These are phyloP conservation scores for Intellagama lesueurii DNA, from an alignment of 2,797 vertebrate species.

Conservation along the genomic window DNA sequence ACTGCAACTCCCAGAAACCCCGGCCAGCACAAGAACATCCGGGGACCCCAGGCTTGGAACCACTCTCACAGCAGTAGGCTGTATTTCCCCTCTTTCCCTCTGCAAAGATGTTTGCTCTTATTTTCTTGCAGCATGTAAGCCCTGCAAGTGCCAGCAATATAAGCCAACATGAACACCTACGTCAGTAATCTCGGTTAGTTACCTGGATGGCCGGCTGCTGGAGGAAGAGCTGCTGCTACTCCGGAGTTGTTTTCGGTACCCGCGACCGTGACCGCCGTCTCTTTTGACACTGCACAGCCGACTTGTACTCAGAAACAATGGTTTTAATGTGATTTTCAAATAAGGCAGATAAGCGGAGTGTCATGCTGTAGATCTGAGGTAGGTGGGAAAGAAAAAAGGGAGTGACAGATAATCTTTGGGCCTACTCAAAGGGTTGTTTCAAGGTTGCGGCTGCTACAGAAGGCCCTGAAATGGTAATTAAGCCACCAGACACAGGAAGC, in stretches of 20 bases:
- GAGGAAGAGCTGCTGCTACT: constrained; percentile 89
- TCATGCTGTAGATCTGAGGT: constrained; percentile 94
- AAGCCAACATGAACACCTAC: background rate
- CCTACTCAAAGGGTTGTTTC: too few species aligned
- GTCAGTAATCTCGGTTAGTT: background rate
- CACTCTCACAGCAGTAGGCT: too few species aligned
- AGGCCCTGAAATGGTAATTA: background rate
- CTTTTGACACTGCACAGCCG: constrained; percentile 89
- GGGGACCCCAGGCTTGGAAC: too few species aligned
- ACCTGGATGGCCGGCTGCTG: constrained; percentile 86
- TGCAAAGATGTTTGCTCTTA: background rate
- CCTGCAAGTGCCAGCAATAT: background rate
- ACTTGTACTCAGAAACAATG: constrained; percentile 94
- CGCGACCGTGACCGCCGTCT: constrained; percentile 85
- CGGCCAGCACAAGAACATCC: too few species aligned
- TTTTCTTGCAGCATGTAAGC: background rate
- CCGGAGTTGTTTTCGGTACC: constrained; percentile 86
- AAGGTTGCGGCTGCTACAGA: background rate
- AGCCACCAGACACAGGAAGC: background rate
- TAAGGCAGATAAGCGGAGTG: constrained; percentile 93
- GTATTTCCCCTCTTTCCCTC: background rate
- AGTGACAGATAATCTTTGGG: too few species aligned
- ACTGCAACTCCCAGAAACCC: background rate
- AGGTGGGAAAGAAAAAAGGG: constrained; percentile 7
- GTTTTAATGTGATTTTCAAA: constrained; percentile 94